Evolutionary conservation across 2,113 vertebrate genomes (phyloP).

Genomic region (Plestiodon gilberti): DNA sequence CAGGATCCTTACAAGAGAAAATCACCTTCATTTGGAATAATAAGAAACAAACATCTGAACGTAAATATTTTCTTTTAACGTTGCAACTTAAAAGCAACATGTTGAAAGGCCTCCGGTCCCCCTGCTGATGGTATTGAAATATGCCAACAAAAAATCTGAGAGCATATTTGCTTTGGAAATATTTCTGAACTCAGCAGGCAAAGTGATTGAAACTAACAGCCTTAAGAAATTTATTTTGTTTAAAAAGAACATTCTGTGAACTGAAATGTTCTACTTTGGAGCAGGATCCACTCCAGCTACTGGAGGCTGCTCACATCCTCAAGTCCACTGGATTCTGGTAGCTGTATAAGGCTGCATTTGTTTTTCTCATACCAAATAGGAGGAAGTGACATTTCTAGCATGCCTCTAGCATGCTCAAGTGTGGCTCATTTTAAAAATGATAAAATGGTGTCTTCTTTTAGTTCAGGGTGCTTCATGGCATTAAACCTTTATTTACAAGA

Average conservation of each 20-base stretch:
- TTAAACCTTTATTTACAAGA: too few species aligned
- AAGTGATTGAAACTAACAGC: background rate
- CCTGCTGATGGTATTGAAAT: background rate
- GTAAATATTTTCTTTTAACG: background rate
- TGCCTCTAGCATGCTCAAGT: too few species aligned
- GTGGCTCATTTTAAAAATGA: too few species aligned
- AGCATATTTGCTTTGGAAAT: conserved; percentile 25
- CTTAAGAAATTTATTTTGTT: background rate
- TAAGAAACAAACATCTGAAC: conserved; percentile 31
- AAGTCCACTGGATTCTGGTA: background rate
- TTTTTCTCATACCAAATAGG: too few species aligned
- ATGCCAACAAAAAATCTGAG: background rate
- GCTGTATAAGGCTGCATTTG: too few species aligned
- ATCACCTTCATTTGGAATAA: conserved; percentile 12
- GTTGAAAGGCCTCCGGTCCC: background rate
- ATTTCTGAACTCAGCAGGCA: background rate
- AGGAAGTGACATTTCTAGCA: too few species aligned
- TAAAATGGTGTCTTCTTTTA: too few species aligned
- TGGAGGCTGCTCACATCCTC: background rate
- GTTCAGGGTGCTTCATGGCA: too few species aligned
- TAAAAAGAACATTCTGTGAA: conserved; percentile 1
- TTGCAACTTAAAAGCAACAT: background rate
- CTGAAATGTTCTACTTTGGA: background rate
- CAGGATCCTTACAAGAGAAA: background rate
- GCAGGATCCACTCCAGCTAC: background rate